phyloP scores from a whole-genome alignment of 1,140 invertebrate genomes.

The Aethina tumida region DNA sequence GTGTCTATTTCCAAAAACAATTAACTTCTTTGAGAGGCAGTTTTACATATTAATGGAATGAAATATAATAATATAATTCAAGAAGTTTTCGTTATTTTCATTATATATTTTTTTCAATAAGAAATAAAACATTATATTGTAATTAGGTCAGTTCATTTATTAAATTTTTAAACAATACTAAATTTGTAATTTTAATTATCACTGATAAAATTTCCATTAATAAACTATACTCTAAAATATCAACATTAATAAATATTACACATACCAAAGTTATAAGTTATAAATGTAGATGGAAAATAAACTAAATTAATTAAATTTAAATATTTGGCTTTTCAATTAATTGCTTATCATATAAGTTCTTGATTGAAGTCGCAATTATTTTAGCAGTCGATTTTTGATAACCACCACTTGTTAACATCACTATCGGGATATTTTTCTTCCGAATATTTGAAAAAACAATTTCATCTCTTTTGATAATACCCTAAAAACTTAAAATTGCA shows the following conservation, averaged over 20 bases:
- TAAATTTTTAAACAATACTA: neutral
- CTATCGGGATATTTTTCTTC: constrained; percentile 58
- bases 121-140: neutral
- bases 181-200: neutral
- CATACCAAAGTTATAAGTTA: neutral
- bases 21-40: no score
- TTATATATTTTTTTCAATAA: neutral
- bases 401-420: constrained; percentile 84
- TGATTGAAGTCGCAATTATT: constrained; percentile 73
- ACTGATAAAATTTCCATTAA: neutral
- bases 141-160: neutral
- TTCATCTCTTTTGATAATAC: constrained; percentile 72
- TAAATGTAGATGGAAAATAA: neutral
- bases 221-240: no score
- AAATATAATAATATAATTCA: constrained; percentile 6
- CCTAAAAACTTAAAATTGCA: constrained; percentile 41
- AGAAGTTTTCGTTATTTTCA: neutral
- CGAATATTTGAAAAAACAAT: constrained; percentile 67
- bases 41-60: no score
- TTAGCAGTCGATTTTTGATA: constrained; percentile 64
- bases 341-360: constrained; percentile 51
- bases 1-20: no score
- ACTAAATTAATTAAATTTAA: constrained; percentile 5
- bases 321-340: constrained; percentile 26
- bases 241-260: neutral